phyloP scores from a whole-genome alignment of 1,140 invertebrate species.

The Drosophila lowei region DNA sequence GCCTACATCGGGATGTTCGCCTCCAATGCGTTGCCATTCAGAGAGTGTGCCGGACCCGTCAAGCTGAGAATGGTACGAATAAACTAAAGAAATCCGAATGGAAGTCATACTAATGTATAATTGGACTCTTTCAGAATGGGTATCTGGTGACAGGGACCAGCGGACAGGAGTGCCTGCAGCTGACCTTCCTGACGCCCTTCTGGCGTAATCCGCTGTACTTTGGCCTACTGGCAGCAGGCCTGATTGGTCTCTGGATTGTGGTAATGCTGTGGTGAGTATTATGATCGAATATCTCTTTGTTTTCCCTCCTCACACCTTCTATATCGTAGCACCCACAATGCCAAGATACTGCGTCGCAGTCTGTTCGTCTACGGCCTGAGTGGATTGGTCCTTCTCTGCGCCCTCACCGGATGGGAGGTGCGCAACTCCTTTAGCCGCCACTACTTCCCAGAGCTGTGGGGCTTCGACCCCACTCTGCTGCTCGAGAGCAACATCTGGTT shows the following conservation, averaged over 20 bases:
- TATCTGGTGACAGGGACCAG: conserved; percentile 65
- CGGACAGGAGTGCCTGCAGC: conserved; percentile 76
- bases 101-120: not conserved
- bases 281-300: too few relatives aligned
- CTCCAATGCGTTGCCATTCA: conserved; percentile 73
- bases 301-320: not conserved
- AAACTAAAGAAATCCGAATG: not conserved
- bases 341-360: conserved; percentile 71
- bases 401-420: conserved; percentile 79
- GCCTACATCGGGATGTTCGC: conserved; percentile 80
- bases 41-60: conserved; percentile 71
- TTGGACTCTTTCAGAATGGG: conserved; percentile 47
- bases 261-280: conserved; percentile 81
- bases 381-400: conserved; percentile 66
- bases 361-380: conserved; percentile 73
- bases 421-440: conserved; percentile 65
- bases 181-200: conserved; percentile 80
- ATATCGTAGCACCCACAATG: conserved; percentile 72
- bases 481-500: conserved; percentile 79
- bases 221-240: conserved; percentile 73
- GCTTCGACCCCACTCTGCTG: conserved; percentile 53
- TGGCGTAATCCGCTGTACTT: conserved; percentile 81
- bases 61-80: conserved; percentile 61
- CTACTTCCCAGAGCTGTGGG: conserved; percentile 77
- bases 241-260: conserved; percentile 79